Base-by-base conservation (phyloP, 2,888 invertebrate genomes). In the Gastrophysa polygoni region DNA sequence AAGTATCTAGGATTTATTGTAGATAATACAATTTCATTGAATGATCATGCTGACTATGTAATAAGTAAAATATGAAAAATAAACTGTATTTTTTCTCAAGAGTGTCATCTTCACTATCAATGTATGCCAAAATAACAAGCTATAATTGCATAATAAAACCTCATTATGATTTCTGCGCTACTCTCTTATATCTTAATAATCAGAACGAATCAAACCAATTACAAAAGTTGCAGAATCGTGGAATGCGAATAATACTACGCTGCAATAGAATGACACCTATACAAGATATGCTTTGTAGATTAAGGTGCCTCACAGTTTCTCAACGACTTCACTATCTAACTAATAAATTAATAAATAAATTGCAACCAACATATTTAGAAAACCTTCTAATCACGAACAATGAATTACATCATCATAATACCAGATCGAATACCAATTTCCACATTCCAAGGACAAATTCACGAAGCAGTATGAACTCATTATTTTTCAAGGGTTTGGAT, bases 211-310 rank as follows among this genome's bases (percentile, higher is more conserved):
- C 34, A 17, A 50, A 50, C n/a, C 32, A 50, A 32, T 50, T 32
- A 32, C 32, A 50, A 50, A 50, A 50, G 16, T 32, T 32, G 32
- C 50, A 29, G 17, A 50, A 50, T 50, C 50, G 29, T 50, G 29
- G 29, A 50, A 32, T 50, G 50, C 50, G 50, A 50, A 50, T 50
- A 51, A 51, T 51, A 51, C 21, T 51, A 51, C 18, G 51, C 51
- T 51, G 34, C 51, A 34, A 51, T 34, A 34, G 51, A 51, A 51
- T 51, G 32, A 51, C 32, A 51, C 32, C 51, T 51, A 51, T 51
- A 51, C 38, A 38, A 38, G 38, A 38, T 38, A n/a, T 38, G 38
- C 38, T 51, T 11, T 34, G 16, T 18, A 47, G 47, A 48, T 48
- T 51, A 20, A 51, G 34, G 18, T 34, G 34, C 20, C 51, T 51